Percentiles rank a stretch among this genome's conserved stretches.
Evolutionary conservation across 1,140 invertebrate genomes (phyloP).

Genomic region (Drosophila malerkotliana): DNA sequence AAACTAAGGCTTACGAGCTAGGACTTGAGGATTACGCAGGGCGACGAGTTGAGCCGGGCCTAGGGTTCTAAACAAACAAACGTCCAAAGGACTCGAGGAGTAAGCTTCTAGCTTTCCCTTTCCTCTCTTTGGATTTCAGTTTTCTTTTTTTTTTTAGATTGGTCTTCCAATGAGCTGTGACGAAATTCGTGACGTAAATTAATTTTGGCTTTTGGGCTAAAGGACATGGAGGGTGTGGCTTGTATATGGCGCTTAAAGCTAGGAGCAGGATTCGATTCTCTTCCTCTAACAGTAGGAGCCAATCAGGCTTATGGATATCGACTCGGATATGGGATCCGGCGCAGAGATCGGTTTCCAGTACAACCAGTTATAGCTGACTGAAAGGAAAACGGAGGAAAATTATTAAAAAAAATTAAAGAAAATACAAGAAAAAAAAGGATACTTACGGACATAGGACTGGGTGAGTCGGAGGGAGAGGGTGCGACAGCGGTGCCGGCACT

Average conservation of each 20-base stretch:
- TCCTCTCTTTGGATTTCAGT: slow-evolving; percentile 3
- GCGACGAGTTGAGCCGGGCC: slow-evolving; percentile 30
- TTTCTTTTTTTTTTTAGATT: slow-evolving; percentile 18
- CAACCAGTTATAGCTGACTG: slow-evolving; percentile 92
- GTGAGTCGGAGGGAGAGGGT: slow-evolving; percentile 87
- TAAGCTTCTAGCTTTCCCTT: slow-evolving; percentile 10
- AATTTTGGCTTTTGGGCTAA: slow-evolving; percentile 33
- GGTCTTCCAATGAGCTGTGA: slow-evolving; percentile 5
- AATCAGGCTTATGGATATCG: slow-evolving; percentile 87
- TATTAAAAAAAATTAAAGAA: not conserved
- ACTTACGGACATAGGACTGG: slow-evolving; percentile 88
- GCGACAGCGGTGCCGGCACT: slow-evolving; percentile 87
- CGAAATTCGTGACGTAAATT: slow-evolving; percentile 41
- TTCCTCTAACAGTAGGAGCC: slow-evolving; percentile 87
- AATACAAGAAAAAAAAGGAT: slow-evolving; percentile 2
- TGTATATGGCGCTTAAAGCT: slow-evolving; percentile 37
- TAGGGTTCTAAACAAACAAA: not conserved
- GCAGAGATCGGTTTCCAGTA: slow-evolving; percentile 89
- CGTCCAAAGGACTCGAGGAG: not conserved
- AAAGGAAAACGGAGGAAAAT: slow-evolving; percentile 56
- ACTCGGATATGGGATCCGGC: slow-evolving; percentile 85
- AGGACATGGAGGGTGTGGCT: not conserved
- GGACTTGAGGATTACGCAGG: slow-evolving; percentile 34
- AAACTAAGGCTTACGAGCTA: slow-evolving; percentile 33
- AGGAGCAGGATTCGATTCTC: slow-evolving; percentile 6